Evolutionary conservation across 2,113 vertebrate genomes (phyloP), one percentile per base, ranked within the genome.

Genomic region (Colaptes auratus): DNA sequence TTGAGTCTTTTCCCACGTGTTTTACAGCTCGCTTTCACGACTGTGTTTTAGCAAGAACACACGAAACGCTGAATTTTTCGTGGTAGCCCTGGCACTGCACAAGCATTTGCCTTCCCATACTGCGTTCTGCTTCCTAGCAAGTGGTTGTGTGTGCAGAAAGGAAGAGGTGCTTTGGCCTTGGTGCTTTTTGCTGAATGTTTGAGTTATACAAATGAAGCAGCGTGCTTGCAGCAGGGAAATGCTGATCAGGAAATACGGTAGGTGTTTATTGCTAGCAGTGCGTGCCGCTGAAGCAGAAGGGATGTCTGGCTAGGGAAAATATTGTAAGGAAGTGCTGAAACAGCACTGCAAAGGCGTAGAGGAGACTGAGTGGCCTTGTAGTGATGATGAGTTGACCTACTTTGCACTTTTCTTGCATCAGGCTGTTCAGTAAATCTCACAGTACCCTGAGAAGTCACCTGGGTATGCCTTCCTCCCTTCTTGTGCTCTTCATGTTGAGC

Each of bases 91-190:
- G 59, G 28, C 12, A 30, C 55, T 52, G 6, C 17, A 52, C 30
- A 28, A 30, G 35, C 15, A 15, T 42, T 61, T 83, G 36, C 21
- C 30, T 48, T 52, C 56, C 12, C 17, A 1, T 6, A 6, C 24
- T 44, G 18, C 6, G 0, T 39, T 81, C 17, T 0, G 0, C 17
- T 44, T 42, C 17, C 23, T 12, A 44, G 44, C 4, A 61, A 25
- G 7, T 0, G 0, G 15, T 15, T 33, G 27, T 21, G 25, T 25
- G 15, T 33, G 46, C 36, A 11, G 42, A 5, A 44, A 67, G 59
- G n/a, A 81, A 76, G 73, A 83, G 53, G 15, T 42, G 30, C 36
- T 74, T 52, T 71, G 64, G 67, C 60, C 75, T 42, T 10, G 42
- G 14, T 65, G 64, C 4, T 48, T 82, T 33, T 33, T 90, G 86